Conservation (phyloP, 2,113 vertebrate species). For the Sceloporus tristichus region DNA sequence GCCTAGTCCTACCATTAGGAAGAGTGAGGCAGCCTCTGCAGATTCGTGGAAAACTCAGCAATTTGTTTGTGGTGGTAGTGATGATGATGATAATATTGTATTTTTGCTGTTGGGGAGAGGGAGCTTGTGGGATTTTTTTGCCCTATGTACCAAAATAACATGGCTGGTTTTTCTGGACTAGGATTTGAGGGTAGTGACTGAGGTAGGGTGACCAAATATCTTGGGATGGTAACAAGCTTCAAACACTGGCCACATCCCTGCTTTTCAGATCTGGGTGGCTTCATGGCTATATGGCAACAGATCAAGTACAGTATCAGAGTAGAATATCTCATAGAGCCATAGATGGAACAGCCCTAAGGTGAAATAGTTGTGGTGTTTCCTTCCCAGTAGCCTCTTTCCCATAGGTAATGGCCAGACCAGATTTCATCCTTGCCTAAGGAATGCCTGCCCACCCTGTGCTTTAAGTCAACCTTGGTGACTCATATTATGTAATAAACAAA, state of each 20-base stretch:
- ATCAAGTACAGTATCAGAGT: conserved; percentile 47
- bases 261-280: conserved; percentile 62
- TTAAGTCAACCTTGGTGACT: conserved; percentile 51
- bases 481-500: conserved; percentile 60
- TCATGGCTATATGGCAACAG: conserved; percentile 58
- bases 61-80: neutral
- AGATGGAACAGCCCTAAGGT: conserved; percentile 42
- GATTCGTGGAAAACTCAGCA: neutral
- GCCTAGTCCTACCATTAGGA: neutral
- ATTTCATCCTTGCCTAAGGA: conserved; percentile 57
- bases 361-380: conserved; percentile 46
- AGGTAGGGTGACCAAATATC: no score
- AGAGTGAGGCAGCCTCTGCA: neutral
- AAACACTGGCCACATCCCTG: conserved; percentile 50
- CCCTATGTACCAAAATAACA: neutral
- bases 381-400: conserved; percentile 35
- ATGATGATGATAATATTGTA: no score
- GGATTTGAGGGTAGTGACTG: no score
- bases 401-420: conserved; percentile 41
- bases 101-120: neutral
- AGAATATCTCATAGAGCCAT: conserved; percentile 35
- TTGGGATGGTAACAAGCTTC: conserved; percentile 2
- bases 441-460: neutral
- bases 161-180: neutral
- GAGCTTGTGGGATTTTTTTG: neutral